Evolutionary conservation across 1,140 invertebrate species (phyloP).

Genomic region (Danaus plexippus): DNA sequence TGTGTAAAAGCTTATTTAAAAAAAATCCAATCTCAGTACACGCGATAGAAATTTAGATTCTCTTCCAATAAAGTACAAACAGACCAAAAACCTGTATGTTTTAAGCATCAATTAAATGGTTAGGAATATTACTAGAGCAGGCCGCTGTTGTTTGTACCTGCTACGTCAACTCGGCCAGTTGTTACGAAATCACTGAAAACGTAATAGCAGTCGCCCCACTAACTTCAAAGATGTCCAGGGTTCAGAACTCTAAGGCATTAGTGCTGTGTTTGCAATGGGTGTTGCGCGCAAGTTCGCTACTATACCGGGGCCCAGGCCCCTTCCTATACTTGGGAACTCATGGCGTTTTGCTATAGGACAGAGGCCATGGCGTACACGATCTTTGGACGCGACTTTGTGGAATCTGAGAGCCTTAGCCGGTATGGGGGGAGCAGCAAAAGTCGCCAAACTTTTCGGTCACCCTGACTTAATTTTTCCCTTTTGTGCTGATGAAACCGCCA

Average conservation of each 20-base stretch:
- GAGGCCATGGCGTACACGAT: constrained; percentile 54
- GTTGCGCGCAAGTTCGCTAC: constrained; percentile 75
- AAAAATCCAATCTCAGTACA: too few species aligned
- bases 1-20: too few species aligned
- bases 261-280: constrained; percentile 46
- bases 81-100: too few species aligned
- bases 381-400: constrained; percentile 54
- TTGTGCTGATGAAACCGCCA: constrained; percentile 82
- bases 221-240: constrained; percentile 32
- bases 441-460: constrained; percentile 81
- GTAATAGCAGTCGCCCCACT: constrained; percentile 53
- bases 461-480: constrained; percentile 86
- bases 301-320: constrained; percentile 83
- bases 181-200: constrained; percentile 59
- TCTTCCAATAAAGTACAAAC: too few species aligned
- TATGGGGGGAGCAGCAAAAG: constrained; percentile 80
- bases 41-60: too few species aligned
- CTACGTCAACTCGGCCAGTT: constrained; percentile 34
- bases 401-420: constrained; percentile 50
- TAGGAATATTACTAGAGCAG: constrained; percentile 4
- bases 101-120: too few species aligned
- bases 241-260: constrained; percentile 35
- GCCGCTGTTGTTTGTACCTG: constrained; percentile 10
- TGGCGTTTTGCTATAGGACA: constrained; percentile 80
- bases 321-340: constrained; percentile 84